Conservation (phyloP, 2,888 invertebrate species). For the Philereme transversata region DNA sequence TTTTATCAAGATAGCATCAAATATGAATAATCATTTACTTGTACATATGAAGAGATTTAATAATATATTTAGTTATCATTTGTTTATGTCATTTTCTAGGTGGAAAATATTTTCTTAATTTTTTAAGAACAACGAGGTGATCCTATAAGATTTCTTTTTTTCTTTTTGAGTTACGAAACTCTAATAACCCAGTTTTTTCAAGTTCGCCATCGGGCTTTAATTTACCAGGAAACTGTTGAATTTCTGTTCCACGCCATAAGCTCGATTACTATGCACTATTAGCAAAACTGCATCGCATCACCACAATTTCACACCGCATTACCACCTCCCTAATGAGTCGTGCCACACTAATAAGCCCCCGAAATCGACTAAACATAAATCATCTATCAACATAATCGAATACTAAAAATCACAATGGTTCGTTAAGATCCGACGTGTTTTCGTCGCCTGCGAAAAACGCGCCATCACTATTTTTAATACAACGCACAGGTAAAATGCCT, state of each 20-base stretch:
- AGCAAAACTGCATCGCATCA: constrained; percentile 30
- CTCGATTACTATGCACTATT: constrained; percentile 9
- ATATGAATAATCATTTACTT: too few species aligned
- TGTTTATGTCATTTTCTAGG: too few species aligned
- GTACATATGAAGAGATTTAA: too few species aligned
- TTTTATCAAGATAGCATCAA: too few species aligned
- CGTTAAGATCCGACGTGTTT: constrained; percentile 65
- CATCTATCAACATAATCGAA: constrained; percentile 78
- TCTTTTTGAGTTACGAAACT: too few species aligned
- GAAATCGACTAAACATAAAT: constrained; percentile 55
- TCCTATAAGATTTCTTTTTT: too few species aligned
- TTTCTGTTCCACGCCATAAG: not conserved
- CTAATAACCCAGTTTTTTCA: too few species aligned
- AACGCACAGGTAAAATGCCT: constrained; percentile 53
- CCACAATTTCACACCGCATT: constrained; percentile 51
- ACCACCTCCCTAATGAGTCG: constrained; percentile 46
- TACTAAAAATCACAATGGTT: constrained; percentile 78
- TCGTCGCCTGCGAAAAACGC: constrained; percentile 58
- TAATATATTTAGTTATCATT: too few species aligned
- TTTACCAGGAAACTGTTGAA: not conserved
- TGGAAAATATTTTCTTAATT: too few species aligned
- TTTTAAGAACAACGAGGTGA: too few species aligned
- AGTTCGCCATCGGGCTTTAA: too few species aligned
- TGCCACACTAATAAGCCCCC: constrained; percentile 64
- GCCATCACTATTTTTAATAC: constrained; percentile 80